phyloP scores from a whole-genome alignment of 2,113 vertebrate species.

The Leptocoma aspasia region DNA sequence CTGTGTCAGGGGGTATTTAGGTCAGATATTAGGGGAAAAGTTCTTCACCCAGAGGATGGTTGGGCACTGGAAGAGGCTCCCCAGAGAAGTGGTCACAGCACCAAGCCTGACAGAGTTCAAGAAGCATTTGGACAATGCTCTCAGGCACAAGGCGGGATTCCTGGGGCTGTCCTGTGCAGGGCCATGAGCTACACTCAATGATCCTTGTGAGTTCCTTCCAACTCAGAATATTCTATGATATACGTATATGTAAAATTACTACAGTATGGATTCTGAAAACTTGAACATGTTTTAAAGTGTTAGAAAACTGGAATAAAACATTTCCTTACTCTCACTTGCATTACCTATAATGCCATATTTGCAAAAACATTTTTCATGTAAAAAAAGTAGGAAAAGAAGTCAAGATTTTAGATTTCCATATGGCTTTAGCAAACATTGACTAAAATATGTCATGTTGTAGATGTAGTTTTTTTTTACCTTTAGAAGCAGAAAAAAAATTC shows the following conservation, averaged over 20 bases:
- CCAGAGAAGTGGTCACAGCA: background rate
- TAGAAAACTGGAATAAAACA: background rate
- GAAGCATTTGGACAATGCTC: background rate
- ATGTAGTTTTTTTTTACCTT: background rate
- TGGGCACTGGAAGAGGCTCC: background rate
- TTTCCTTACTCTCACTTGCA: background rate
- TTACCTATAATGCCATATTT: background rate
- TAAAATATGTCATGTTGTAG: background rate
- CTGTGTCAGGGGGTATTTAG: background rate
- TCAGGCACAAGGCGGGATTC: background rate
- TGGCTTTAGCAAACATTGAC: background rate
- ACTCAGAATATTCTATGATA: background rate
- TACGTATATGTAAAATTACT: background rate
- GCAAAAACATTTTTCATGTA: background rate
- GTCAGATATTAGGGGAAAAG: too few relatives aligned
- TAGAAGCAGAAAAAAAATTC: background rate
- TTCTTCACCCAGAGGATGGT: background rate
- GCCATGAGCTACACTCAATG: background rate
- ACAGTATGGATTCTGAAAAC: background rate
- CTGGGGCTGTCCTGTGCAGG: background rate
- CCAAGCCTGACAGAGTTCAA: background rate
- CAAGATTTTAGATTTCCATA: background rate
- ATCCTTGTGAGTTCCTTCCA: background rate
- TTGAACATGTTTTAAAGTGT: background rate
- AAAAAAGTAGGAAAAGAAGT: background rate